Evolutionary conservation across 2,113 vertebrate species (phyloP).

Genomic region (Phoenicopterus ruber): DNA sequence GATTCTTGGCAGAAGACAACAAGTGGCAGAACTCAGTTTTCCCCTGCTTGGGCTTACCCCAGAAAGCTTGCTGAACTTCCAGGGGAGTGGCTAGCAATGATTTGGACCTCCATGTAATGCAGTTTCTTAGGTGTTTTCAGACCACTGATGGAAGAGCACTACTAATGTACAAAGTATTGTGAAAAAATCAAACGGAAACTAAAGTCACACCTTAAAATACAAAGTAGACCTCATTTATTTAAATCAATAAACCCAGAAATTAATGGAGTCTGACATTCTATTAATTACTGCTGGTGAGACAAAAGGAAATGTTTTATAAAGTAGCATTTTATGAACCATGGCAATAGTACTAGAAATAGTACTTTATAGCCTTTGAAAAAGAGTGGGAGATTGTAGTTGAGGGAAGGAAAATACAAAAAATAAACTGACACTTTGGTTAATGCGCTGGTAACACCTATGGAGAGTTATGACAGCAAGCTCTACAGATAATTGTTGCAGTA

Average conservation of each 20-base stretch:
- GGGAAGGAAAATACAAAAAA: background rate
- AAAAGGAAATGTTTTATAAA: background rate
- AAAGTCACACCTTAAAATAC: background rate
- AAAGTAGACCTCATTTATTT: background rate
- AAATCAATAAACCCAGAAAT: background rate
- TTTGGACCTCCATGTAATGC: background rate
- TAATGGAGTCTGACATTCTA: background rate
- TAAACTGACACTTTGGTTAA: background rate
- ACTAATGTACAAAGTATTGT: background rate
- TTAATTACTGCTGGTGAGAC: background rate
- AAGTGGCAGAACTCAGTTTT: background rate
- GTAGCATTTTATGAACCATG: background rate
- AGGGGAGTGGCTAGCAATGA: background rate
- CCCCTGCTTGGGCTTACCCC: background rate
- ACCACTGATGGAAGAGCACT: background rate
- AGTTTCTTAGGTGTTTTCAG: background rate
- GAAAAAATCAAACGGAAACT: background rate
- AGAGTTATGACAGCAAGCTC: background rate
- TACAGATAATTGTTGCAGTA: background rate
- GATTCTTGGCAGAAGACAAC: background rate
- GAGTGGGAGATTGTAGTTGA: background rate
- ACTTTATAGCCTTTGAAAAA: background rate
- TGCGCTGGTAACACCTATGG: background rate
- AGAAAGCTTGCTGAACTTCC: background rate
- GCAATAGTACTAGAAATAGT: background rate